Conservation (phyloP, 2,113 vertebrate species). For the Entomyzon cyanotis region DNA sequence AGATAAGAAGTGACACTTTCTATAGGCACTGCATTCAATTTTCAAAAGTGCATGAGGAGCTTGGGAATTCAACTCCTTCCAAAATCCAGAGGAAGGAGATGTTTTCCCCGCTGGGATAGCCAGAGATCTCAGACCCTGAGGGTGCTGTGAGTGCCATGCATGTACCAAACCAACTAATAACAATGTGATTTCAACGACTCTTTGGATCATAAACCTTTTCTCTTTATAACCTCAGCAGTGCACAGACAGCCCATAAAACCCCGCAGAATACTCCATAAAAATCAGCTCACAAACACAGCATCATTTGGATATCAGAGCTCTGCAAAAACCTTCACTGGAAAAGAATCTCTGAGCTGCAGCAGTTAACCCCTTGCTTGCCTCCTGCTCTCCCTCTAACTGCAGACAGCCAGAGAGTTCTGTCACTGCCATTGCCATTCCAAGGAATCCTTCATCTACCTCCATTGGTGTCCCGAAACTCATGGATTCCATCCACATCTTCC, state of each 20-base stretch:
- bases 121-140: background rate
- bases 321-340: background rate
- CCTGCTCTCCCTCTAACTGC: background rate
- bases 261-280: background rate
- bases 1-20: background rate
- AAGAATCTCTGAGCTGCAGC: too few species aligned
- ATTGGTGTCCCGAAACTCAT: slow-evolving; percentile 82
- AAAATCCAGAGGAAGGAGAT: background rate
- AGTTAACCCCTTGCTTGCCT: background rate
- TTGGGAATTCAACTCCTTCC: background rate
- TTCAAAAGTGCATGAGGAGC: background rate
- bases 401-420: slow-evolving; percentile 69
- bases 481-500: slow-evolving; percentile 88
- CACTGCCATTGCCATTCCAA: slow-evolving; percentile 66
- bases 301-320: background rate
- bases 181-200: background rate
- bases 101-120: background rate
- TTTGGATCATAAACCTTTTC: background rate
- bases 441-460: slow-evolving; percentile 79
- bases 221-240: background rate
- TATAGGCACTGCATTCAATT: accelerated
- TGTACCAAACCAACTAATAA: background rate
- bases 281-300: background rate
- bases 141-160: background rate
- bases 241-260: background rate